Evolutionary conservation across 2,888 invertebrate species (phyloP), one percentile per base, ranked within the genome.

Genomic region (Onthophagus sagittarius): DNA sequence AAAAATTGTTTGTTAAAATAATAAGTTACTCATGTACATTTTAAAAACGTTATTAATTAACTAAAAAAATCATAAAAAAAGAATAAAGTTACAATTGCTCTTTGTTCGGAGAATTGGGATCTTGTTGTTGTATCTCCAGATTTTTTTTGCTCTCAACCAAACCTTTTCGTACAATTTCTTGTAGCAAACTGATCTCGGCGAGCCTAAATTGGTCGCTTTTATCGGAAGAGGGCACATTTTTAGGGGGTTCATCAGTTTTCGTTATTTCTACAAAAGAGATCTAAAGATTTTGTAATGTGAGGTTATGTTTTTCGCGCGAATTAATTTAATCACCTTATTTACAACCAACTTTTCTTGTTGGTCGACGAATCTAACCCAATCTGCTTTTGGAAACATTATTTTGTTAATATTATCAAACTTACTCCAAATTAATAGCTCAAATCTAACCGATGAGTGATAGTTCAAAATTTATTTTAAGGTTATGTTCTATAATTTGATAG

Each of bases 141-240:
- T 97, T 94, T 81, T 92, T 89, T 81, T 94, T 96, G 0, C 92
- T 93, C 81, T 95, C 94, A 0, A 97, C 93, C 77, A 98, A 88
- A 64, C 96, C 95, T 82, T 94, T 95, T 32, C 97, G 89, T 73
- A 98, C 93, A 72, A 97, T 93, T 88, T 98, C 98, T 85, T 94
- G 93, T 64, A 98, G 85, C 0, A 97, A 87, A 14, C 97, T 97
- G 11, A 92, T 89, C 82, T 97, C 97, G 0, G 96, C 96, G 0
- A 92, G 88, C 77, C 89, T 88, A 62, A 88, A 86, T 63, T 85
- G 83, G 72, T 89, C 88, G 0, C 86, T 85, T 0, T 81, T 82
- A 2, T 82, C 83, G 15, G 71, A 63, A 31, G 9, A 63, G 15
- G 85, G 86, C 6, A 86, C 85, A 14, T 65, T 33, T 33, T 72